Evolutionary conservation across 2,113 vertebrate species (phyloP), one percentile per base, ranked within the genome.

Genomic region (Silurus asotus): DNA sequence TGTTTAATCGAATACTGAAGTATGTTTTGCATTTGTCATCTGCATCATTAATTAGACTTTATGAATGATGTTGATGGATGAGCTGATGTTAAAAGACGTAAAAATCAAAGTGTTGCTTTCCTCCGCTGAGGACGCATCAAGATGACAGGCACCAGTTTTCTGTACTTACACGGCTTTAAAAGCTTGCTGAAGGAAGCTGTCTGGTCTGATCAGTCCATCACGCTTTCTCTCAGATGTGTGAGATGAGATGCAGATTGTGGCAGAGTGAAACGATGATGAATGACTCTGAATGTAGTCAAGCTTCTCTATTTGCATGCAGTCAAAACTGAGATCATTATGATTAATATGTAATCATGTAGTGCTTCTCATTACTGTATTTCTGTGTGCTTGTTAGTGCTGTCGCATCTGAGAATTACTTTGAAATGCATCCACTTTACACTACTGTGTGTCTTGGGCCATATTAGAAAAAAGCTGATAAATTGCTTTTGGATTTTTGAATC

Each of bases 221-320:
- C 55, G 20, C 55, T 78, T 59, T 59, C 25, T 78, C 25, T 78
- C 25, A 58, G 76, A 78, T 78, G 55, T 10, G 76, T 59, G 25
- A 10, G 25, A 59, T 9, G 8, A 78, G 55, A 78, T 78, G 76
- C 25, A 59, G 76, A 78, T 78, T 25, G n/a, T 78, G 76, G 8
- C 55, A 78, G 76, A 78, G 76, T 58, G 55, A 78, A 78, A 78
- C 9, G 53, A 78, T 78, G 76, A 78, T 59, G 15, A 78, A 78
- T 78, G 55, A 59, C n/a, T 78, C 25, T 78, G 53, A 78, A 78
- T 78, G 55, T 25, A 58, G 55, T 8, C 25, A 78, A 59, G 53
- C 25, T 59, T 58, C 14, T 58, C 25, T 78, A 58, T 17, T 37
- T 58, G 58, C 25, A 19, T 19, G 10, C 23, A 17, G 76, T 78